Base-by-base conservation (phyloP, 2,888 invertebrate genomes). In the Eupithecia exiguata region DNA sequence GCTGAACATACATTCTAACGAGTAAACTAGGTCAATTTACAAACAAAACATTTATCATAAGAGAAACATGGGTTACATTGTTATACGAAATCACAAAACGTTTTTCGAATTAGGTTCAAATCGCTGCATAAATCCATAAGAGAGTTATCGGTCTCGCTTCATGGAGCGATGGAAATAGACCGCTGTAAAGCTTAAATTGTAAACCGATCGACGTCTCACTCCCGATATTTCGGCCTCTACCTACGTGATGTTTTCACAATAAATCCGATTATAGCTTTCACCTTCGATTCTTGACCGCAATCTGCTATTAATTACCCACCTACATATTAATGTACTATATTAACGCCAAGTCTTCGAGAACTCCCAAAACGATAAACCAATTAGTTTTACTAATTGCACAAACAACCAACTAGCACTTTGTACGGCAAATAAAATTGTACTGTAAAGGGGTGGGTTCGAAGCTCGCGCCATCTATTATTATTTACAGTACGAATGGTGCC, bases 91-190 rank as follows among this genome's bases (percentile, higher is more conserved):
- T 58, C 21, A 58, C 43, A 69, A 74, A 77, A 75, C 74, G 77
- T 79, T 77, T 81, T 81, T 84, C 80, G 82, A 86, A 88, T 87
- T 86, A 86, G 82, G 82, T 79, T 83, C 82, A 85, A 88, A 88
- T 87, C 81, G 82, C 85, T 87, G 84, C 87, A 89, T 90, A 90
- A 89, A 90, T 88, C 86, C 84, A 85, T 89, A 86, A 88, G 86
- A 86, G 85, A 87, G 87, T 86, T 89, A 88, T 88, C 84, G 87
- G 58, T 81, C 82, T 84, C 86, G 88, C 86, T 88, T 87, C 89
- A 91, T 88, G 87, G 84, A 84, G 86, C 84, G 88, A 86, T 90
- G 83, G 84, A 93, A 93, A 93, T 93, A 93, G 90, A 87, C 81
- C 84, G 85, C 80, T 88, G 89, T 87, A 87, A 87, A 88, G 84